phyloP scores from a whole-genome alignment of 2,797 vertebrate species.

The Psittacula derbiana region DNA sequence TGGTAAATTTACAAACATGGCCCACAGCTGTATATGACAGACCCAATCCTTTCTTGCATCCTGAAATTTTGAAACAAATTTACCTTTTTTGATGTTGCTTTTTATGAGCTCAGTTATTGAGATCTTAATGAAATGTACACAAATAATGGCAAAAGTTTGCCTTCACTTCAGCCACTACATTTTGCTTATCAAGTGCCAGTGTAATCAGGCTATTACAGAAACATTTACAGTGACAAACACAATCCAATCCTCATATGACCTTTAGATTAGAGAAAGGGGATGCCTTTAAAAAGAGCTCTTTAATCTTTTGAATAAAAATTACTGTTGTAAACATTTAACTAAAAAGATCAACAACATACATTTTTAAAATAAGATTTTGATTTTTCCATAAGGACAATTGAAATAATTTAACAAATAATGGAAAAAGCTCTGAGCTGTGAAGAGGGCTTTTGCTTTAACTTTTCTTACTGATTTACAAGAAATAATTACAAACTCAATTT shows the following conservation, averaged over 20 bases:
- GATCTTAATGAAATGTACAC: not conserved
- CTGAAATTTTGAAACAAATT: not conserved
- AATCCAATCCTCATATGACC: not conserved
- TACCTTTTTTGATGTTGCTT: not conserved
- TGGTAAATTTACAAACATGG: not conserved
- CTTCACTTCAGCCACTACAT: not conserved
- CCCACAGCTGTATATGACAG: not conserved
- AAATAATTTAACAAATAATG: not conserved
- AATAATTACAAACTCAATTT: not conserved
- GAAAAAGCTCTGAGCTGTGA: fast-evolving
- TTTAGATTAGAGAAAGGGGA: not conserved
- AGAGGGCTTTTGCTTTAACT: not conserved
- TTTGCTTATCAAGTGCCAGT: not conserved
- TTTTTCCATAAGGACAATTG: not conserved
- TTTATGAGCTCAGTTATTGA: not conserved
- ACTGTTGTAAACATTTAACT: not conserved
- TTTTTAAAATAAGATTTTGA: not conserved
- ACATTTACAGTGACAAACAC: not conserved
- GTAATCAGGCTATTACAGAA: not conserved
- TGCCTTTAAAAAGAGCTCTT: not conserved
- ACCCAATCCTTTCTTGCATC: not conserved
- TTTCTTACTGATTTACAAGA: not conserved
- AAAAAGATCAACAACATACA: not conserved
- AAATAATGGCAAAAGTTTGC: not conserved
- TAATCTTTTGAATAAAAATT: not conserved